These are phyloP conservation scores for Papilio demoleus DNA, from an alignment of 2,888 invertebrate genomes.

Conservation along the genomic window DNA sequence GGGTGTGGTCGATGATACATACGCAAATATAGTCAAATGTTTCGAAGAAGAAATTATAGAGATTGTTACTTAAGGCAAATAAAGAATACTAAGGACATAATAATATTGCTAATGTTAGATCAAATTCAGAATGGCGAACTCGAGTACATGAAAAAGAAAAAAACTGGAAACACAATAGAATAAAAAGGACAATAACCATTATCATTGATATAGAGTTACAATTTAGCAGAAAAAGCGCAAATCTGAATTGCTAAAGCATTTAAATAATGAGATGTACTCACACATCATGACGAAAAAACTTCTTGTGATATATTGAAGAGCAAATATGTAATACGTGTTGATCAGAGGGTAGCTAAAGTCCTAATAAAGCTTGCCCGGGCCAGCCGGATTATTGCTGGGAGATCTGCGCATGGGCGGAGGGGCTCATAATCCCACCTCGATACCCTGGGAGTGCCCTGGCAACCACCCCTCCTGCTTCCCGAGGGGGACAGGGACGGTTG, in stretches of 20 bases:
- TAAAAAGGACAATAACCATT: not conserved
- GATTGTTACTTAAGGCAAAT: too few species aligned
- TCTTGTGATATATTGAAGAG: not conserved
- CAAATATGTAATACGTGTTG: not conserved
- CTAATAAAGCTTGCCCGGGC: slow-evolving; percentile 6
- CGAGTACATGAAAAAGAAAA: not conserved
- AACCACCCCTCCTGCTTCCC: not conserved
- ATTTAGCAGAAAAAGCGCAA: not conserved
- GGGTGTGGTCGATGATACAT: not conserved
- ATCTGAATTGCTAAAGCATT: not conserved
- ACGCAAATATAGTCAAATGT: not conserved
- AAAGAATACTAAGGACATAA: too few species aligned
- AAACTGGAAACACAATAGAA: not conserved
- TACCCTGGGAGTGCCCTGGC: too few species aligned
- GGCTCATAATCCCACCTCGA: too few species aligned
- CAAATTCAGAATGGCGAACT: not conserved
- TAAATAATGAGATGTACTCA: not conserved
- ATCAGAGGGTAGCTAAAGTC: too few species aligned
- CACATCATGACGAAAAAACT: slow-evolving; percentile 9
- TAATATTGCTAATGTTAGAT: not conserved
- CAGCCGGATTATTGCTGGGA: not conserved
- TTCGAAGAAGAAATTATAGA: too few species aligned
- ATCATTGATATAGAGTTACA: not conserved
- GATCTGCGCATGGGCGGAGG: slow-evolving; percentile 6
- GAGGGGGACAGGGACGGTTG: not conserved